Evolutionary conservation across 2,888 invertebrate genomes (phyloP).

Genomic region (Dasypolia templi): DNA sequence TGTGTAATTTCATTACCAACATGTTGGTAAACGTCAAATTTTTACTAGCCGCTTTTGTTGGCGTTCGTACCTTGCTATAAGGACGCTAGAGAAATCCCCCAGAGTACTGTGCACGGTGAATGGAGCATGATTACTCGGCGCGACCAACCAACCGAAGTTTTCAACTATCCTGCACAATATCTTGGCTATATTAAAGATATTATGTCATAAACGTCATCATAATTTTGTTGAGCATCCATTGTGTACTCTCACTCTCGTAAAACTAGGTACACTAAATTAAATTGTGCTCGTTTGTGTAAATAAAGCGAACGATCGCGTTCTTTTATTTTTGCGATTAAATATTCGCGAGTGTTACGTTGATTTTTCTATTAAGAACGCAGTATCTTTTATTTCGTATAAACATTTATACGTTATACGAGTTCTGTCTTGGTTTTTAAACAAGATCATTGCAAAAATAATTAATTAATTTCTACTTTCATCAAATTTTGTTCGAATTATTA

Average conservation of each 20-base stretch:
- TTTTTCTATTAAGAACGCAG: conserved; percentile 42
- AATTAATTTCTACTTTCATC: conserved; percentile 16
- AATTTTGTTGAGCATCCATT: conserved; percentile 37
- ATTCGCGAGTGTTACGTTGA: conserved; percentile 46
- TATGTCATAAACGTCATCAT: conserved; percentile 55
- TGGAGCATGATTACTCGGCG: conserved; percentile 70
- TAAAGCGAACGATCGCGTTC: conserved; percentile 21
- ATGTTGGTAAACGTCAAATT: conserved; percentile 44
- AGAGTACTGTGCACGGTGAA: conserved; percentile 66
- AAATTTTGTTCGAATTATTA: conserved; percentile 14
- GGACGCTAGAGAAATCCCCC: conserved; percentile 67
- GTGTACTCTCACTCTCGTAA: conserved; percentile 46
- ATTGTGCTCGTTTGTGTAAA: conserved; percentile 40
- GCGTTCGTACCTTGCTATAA: conserved; percentile 59
- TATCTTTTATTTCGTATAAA: conserved; percentile 41
- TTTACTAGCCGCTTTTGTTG: conserved; percentile 60
- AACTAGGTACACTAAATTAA: conserved; percentile 48
- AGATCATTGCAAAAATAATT: conserved; percentile 21
- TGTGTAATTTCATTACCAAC: conserved; percentile 55
- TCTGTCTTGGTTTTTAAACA: conserved; percentile 30
- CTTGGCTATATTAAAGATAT: conserved; percentile 55
- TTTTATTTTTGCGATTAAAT: conserved; percentile 46
- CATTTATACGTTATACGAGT: conserved; percentile 28
- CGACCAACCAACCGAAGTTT: conserved; percentile 57
- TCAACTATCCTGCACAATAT: conserved; percentile 61